Conservation (phyloP, 2,113 vertebrate genomes). For the Corydoras sp. region DNA sequence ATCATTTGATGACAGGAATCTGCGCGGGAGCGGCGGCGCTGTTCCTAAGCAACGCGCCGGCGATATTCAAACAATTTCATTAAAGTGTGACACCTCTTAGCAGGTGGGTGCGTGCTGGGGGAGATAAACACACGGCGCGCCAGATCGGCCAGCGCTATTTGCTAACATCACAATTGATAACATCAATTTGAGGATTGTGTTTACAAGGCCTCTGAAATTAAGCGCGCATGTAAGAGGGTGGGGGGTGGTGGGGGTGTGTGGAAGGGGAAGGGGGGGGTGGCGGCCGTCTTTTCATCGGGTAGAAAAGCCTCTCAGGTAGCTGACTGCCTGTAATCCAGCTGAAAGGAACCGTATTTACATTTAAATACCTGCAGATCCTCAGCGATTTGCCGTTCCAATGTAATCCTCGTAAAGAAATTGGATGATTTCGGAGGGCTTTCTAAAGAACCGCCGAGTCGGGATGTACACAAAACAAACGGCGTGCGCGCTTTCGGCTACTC, state of each 20-base stretch:
- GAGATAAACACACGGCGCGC: slow-evolving; percentile 94
- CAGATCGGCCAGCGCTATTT: slow-evolving; percentile 89
- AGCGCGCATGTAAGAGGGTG: slow-evolving; percentile 51
- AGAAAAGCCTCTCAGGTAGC: slow-evolving; percentile 31
- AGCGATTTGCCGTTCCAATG: slow-evolving; percentile 5
- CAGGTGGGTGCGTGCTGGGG: slow-evolving; percentile 97
- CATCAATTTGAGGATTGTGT: slow-evolving; percentile 89
- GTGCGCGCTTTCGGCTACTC: slow-evolving; percentile 1
- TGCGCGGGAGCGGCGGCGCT: slow-evolving; percentile 81
- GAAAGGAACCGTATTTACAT: slow-evolving; percentile 2
- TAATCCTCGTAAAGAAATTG: slow-evolving; percentile 11
- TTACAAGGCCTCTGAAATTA: slow-evolving; percentile 85
- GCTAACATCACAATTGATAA: slow-evolving; percentile 97
- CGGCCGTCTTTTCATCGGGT: not conserved
- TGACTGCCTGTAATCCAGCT: slow-evolving; percentile 1
- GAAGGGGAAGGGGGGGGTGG: too few relatives aligned
- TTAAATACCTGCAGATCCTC: slow-evolving; percentile 13
- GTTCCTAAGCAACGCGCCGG: slow-evolving; percentile 97
- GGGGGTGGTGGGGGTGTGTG: too few relatives aligned
- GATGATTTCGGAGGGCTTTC: slow-evolving; percentile 25
- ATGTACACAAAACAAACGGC: slow-evolving; percentile 10
- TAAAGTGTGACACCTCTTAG: slow-evolving; percentile 98
- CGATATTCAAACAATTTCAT: slow-evolving; percentile 99
- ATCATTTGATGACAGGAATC: slow-evolving; percentile 98
- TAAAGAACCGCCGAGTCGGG: not conserved